Percentiles rank a stretch among this genome's conserved stretches.
These are phyloP conservation scores for Passer montanus DNA, from an alignment of 2,113 vertebrate genomes.

Conservation along the genomic window DNA sequence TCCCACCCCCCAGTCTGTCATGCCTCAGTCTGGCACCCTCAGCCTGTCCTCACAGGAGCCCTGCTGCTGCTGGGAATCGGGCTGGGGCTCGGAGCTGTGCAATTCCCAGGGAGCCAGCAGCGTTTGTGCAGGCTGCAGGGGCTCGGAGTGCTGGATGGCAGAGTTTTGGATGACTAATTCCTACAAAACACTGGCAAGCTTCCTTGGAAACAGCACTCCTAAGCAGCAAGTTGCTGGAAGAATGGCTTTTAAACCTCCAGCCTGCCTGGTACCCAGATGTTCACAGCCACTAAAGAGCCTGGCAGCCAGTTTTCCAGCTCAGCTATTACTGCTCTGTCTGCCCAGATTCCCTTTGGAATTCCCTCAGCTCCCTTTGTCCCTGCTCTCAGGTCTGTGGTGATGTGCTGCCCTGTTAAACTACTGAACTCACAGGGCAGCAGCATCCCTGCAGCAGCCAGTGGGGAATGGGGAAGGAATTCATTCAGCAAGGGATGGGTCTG, in stretches of 20 bases:
- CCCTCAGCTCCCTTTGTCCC: not conserved
- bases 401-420: not conserved
- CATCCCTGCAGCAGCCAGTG: not conserved
- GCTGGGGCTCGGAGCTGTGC: not conserved
- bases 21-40: not conserved
- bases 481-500: not conserved
- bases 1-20: not conserved
- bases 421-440: not conserved
- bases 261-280: not conserved
- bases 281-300: not conserved
- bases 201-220: not conserved
- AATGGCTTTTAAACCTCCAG: not conserved
- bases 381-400: not conserved
- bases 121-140: not conserved
- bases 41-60: not conserved
- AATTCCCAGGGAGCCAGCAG: not conserved
- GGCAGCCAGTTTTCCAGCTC: not conserved
- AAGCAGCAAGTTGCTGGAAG: constrained; percentile 6
- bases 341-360: not conserved
- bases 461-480: not conserved
- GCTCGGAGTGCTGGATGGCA: not conserved
- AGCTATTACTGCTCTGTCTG: not conserved
- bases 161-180: constrained; percentile 17
- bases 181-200: constrained; percentile 13
- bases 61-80: not conserved